Conservation (phyloP, 2,888 invertebrate genomes). For the Spodoptera picta region DNA sequence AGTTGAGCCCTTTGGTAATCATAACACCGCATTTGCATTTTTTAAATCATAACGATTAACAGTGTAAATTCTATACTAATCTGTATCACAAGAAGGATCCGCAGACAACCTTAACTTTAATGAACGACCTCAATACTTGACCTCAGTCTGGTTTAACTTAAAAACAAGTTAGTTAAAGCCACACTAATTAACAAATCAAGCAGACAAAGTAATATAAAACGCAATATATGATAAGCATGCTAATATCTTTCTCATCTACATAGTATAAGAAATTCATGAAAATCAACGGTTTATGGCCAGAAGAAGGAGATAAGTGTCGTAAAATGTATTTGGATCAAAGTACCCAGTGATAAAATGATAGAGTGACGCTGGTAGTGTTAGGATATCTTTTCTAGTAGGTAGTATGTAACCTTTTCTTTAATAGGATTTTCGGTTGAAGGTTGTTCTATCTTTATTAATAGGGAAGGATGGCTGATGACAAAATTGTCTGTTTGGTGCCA, state of each 20-base stretch:
- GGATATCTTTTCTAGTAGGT: constrained; percentile 30
- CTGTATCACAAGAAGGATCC: too few species aligned
- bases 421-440: too few species aligned
- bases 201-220: constrained; percentile 19
- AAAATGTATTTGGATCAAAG: constrained; percentile 50
- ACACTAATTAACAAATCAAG: constrained; percentile 2
- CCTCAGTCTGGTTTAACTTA: too few species aligned
- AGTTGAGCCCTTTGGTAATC: too few species aligned
- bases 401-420: constrained; percentile 6
- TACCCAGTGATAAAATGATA: constrained; percentile 41
- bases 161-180: not conserved
- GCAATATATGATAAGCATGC: constrained; percentile 16
- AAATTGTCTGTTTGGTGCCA: too few species aligned
- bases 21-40: too few species aligned
- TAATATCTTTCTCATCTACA: constrained; percentile 12
- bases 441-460: too few species aligned
- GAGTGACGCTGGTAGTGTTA: constrained; percentile 22
- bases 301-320: constrained; percentile 37
- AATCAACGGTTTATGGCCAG: constrained; percentile 35
- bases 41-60: too few species aligned
- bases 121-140: too few species aligned
- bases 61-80: too few species aligned
- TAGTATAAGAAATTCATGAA: constrained; percentile 36
- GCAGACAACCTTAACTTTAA: too few species aligned
- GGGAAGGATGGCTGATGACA: too few species aligned